Evolutionary conservation across 2,888 invertebrate species (phyloP).

Genomic region (Podabrus alpinus): DNA sequence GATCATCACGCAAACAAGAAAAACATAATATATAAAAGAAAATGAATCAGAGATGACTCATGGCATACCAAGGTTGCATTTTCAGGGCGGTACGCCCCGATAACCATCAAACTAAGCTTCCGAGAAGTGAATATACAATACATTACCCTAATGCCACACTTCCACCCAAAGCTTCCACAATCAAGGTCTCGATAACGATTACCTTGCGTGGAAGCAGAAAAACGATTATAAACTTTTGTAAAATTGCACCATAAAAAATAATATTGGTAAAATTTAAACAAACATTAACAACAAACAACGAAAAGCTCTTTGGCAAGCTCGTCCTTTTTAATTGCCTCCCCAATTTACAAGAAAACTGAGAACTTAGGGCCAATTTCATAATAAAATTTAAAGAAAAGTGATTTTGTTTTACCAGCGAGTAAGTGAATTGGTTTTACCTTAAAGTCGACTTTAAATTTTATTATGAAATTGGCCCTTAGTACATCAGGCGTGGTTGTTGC

Average conservation of each 20-base stretch:
- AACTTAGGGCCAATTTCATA: background rate
- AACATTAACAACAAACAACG: background rate
- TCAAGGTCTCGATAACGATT: constrained; percentile 15
- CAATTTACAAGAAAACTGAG: background rate
- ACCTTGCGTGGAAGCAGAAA: constrained; percentile 7
- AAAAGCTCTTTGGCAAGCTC: background rate
- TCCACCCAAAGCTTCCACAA: constrained; percentile 6
- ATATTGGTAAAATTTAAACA: background rate
- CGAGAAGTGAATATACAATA: constrained; percentile 11
- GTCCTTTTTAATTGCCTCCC: background rate
- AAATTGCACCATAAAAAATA: background rate
- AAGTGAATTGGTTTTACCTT: too few species aligned
- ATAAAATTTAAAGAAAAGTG: too few species aligned
- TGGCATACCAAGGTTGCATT: constrained; percentile 12
- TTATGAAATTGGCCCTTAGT: too few species aligned
- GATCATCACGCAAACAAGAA: constrained; percentile 11
- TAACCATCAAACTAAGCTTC: constrained; percentile 11
- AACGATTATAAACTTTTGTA: background rate
- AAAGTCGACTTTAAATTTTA: too few species aligned
- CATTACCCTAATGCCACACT: constrained; percentile 16
- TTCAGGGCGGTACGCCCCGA: constrained; percentile 8
- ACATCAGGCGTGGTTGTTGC: background rate
- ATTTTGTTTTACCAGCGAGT: too few species aligned
- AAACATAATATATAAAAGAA: constrained; percentile 10
- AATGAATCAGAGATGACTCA: constrained; percentile 24